Percentiles rank a stretch among this genome's conserved stretches.
phyloP scores from a whole-genome alignment of 2,113 vertebrate species.

The Potamarius usumacintae region DNA sequence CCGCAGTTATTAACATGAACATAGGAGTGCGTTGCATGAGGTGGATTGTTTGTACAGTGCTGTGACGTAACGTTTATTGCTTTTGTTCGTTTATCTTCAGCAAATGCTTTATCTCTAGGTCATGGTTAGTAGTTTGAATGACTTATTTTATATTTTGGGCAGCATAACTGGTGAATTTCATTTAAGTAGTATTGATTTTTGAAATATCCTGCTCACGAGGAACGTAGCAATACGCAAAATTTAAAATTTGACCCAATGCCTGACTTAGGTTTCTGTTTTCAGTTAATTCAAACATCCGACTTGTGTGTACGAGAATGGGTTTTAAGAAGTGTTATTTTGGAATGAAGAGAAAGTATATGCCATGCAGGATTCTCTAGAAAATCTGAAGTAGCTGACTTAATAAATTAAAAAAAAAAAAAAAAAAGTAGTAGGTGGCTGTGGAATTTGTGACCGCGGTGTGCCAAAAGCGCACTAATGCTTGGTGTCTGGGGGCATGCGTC shows the following conservation, averaged over 20 bases:
- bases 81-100: not conserved
- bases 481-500: too few relatives aligned
- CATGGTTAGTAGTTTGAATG: not conserved
- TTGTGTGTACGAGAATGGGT: not conserved
- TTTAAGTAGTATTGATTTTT: not conserved
- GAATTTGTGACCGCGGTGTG: too few relatives aligned
- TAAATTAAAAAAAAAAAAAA: too few relatives aligned
- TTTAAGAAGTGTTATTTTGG: not conserved
- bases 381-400: too few relatives aligned
- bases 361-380: too few relatives aligned
- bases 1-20: not conserved
- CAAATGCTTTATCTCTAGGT: not conserved
- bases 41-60: not conserved
- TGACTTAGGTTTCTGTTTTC: not conserved
- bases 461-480: too few relatives aligned
- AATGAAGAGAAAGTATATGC: not conserved
- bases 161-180: not conserved
- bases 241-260: not conserved
- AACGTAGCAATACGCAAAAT: not conserved
- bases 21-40: not conserved
- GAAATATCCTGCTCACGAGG: not conserved
- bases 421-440: too few relatives aligned
- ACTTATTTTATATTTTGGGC: not conserved
- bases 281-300: not conserved
- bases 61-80: not conserved